Percentiles rank a stretch among this genome's conserved stretches.
These are phyloP conservation scores for Pseudomyrmex dendroicus DNA, from an alignment of 1,140 invertebrate species.

Conservation along the genomic window DNA sequence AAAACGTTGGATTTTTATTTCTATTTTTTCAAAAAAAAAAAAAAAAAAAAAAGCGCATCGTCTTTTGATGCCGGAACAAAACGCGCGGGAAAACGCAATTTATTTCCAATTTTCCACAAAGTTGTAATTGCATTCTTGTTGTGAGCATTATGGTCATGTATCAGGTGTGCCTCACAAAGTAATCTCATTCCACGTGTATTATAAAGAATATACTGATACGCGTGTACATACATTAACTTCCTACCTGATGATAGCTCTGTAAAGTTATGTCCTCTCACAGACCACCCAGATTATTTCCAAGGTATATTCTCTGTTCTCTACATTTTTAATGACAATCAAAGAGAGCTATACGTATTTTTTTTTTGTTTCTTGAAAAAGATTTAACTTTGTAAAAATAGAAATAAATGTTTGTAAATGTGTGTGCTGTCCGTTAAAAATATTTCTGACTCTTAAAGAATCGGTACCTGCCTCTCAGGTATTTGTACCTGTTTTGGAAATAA, in stretches of 20 bases:
- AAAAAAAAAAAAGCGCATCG: background rate
- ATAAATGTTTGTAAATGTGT: too few relatives aligned
- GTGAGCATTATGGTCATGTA: background rate
- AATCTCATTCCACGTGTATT: background rate
- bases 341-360: too few relatives aligned
- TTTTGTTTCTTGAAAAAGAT: too few relatives aligned
- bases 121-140: background rate
- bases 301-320: too few relatives aligned
- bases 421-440: too few relatives aligned
- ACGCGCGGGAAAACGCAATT: constrained; percentile 1
- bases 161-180: background rate
- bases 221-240: background rate
- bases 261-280: background rate
- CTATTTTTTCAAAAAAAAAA: background rate
- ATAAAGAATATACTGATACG: background rate
- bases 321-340: too few relatives aligned
- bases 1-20: background rate
- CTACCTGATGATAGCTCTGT: background rate
- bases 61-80: background rate
- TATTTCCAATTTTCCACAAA: constrained; percentile 11
- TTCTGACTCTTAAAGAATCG: too few relatives aligned
- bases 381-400: too few relatives aligned
- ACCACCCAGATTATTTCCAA: too few relatives aligned
- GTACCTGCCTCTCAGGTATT: constrained; percentile 6
- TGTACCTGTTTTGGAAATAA: constrained; percentile 46